A percentile compares a stretch with the other conserved stretches of the same genome.
phyloP scores from a whole-genome alignment of 2,888 invertebrate genomes.

The Furcula furcula region DNA sequence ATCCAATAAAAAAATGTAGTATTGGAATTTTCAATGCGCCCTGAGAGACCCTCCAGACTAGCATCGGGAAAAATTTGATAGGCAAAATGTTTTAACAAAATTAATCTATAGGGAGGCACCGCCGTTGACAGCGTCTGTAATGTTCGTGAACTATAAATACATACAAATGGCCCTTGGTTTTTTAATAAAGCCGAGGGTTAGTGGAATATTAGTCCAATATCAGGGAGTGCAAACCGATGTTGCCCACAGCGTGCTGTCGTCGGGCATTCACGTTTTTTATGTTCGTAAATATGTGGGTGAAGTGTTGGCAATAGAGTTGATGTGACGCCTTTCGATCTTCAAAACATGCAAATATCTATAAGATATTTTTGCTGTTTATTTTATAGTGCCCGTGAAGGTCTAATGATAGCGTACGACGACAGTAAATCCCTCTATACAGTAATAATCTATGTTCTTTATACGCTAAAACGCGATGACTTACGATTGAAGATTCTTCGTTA shows the following conservation, averaged over 20 bases:
- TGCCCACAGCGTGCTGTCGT: constrained; percentile 58
- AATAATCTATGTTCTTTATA: no score
- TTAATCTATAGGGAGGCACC: constrained; percentile 68
- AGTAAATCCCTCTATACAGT: no score
- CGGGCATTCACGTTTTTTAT: constrained; percentile 57
- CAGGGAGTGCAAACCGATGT: constrained; percentile 79
- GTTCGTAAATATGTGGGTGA: constrained; percentile 46
- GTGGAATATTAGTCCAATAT: constrained; percentile 78
- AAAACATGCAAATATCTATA: neutral
- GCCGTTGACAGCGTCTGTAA: constrained; percentile 62
- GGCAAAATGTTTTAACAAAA: constrained; percentile 69
- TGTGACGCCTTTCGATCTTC: no score
- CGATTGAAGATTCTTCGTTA: no score
- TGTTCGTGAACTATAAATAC: constrained; percentile 66
- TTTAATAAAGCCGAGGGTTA: constrained; percentile 76
- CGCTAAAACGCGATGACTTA: no score
- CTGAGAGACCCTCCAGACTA: constrained; percentile 12
- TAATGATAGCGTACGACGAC: no score
- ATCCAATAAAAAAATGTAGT: constrained; percentile 32
- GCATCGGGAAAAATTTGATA: constrained; percentile 35
- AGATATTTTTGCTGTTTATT: no score
- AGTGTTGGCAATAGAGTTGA: constrained; percentile 37
- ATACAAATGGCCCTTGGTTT: constrained; percentile 78
- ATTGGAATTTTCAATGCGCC: constrained; percentile 27
- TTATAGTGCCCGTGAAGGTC: no score